Percentiles rank a stretch among this genome's conserved stretches.
Conservation (phyloP, 2,797 vertebrate genomes). For the Rallus crepitans region DNA sequence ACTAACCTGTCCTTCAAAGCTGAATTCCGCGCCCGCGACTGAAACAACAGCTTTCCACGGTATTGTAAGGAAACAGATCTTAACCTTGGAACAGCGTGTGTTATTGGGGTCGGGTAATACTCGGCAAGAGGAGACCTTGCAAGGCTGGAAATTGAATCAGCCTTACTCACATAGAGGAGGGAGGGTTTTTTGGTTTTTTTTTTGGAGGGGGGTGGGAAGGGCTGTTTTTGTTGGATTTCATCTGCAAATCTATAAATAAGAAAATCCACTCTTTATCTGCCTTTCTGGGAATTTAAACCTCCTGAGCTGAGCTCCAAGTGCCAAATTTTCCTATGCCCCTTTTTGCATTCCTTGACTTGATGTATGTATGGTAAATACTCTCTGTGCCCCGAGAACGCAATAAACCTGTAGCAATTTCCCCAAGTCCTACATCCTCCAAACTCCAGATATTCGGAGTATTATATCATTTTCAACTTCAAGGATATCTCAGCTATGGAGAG, state of each 20-base stretch:
- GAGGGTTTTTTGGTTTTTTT: neutral
- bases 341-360: slow-evolving; percentile 76
- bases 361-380: slow-evolving; percentile 78
- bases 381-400: slow-evolving; percentile 75
- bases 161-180: slow-evolving; percentile 69
- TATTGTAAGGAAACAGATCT: slow-evolving; percentile 71
- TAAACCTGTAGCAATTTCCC: slow-evolving; percentile 78
- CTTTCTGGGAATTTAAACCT: slow-evolving; percentile 75
- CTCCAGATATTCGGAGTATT: slow-evolving; percentile 72
- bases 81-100: slow-evolving; percentile 68
- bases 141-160: slow-evolving; percentile 79
- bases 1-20: slow-evolving; percentile 86
- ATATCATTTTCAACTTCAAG: slow-evolving; percentile 71
- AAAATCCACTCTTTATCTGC: slow-evolving; percentile 66
- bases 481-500: neutral
- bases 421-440: slow-evolving; percentile 75
- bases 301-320: slow-evolving; percentile 38
- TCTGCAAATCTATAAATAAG: slow-evolving; percentile 82
- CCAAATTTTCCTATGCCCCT: slow-evolving; percentile 67
- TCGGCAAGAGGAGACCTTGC: slow-evolving; percentile 73
- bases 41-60: slow-evolving; percentile 81
- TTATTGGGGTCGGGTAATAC: slow-evolving; percentile 67
- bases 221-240: slow-evolving; percentile 67
- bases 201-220: neutral
- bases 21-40: slow-evolving; percentile 73